Base-by-base conservation (phyloP, 2,113 vertebrate species). In the Crocuta crocuta region DNA sequence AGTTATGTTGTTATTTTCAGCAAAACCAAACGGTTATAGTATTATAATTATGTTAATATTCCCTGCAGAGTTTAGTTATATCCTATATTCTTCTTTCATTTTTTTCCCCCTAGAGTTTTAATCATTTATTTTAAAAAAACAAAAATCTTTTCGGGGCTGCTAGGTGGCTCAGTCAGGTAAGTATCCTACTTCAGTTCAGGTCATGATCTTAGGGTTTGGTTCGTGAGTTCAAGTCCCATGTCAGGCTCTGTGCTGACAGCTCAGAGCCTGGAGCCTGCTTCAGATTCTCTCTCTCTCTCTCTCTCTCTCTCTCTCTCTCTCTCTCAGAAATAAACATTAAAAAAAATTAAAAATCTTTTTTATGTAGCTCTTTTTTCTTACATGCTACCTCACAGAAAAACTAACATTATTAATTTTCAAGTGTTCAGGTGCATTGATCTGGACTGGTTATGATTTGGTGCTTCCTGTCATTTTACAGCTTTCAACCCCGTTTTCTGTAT, bases 351-450 rank as follows among this genome's bases (percentile, higher is more conserved):
- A 19, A 78, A 48, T 31, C 7, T 66, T 94, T 88, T 78, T 48
- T 93, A 0, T 93, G 33, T 90, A 81, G 71, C 21, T 92, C 55
- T 73, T 84, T 87, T 93, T 89, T 28, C 8, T 82, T 76, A 81
- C 35, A 53, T 95, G 50, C 19, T 83, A 8, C n/a, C 76, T 88
- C 21, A 89, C 43, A 79, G 68, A 82, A 95, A 83, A 91, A 16
- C 76, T 61, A 91, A 28, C 65, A 65, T 73, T 80, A 39, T 43
- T 90, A 90, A 86, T 71, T 89, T 89, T 92, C 10, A 95, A 2
- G 45, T 96, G 55, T 79, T 68, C 16, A 76, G 2, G 55, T 81
- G 71, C 4, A 80, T 84, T 11, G 70, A 6, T 86, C 31, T 83
- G 11, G 7, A 35, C 17, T 26, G 13, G 50, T 91, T 86, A n/a